phyloP scores from a whole-genome alignment of 2,113 vertebrate genomes.

The Neomonachus schauinslandi region DNA sequence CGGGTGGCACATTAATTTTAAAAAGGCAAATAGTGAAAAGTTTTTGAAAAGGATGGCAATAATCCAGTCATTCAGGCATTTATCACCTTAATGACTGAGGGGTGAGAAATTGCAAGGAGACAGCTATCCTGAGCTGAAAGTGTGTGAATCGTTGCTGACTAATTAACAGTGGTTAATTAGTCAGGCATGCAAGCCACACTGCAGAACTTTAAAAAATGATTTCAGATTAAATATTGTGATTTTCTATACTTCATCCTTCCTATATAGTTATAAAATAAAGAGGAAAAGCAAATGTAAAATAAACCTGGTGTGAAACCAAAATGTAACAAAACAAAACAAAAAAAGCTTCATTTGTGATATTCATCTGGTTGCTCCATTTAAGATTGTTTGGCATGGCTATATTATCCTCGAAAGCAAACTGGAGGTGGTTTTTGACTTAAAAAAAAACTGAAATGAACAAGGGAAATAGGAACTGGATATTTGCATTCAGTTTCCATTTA shows the following conservation, averaged over 20 bases:
- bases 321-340: not conserved
- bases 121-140: not conserved
- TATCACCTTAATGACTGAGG: not conserved
- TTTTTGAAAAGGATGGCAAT: not conserved
- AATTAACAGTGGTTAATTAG: not conserved
- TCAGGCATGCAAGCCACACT: not conserved
- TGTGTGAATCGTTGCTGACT: not conserved
- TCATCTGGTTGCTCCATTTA: not conserved
- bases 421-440: slow-evolving; percentile 45
- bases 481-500: slow-evolving; percentile 43
- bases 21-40: not conserved
- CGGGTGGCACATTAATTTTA: not conserved
- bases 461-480: not conserved
- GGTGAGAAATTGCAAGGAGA: not conserved
- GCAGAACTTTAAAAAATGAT: not conserved
- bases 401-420: not conserved
- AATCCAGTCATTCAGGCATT: not conserved
- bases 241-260: not conserved
- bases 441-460: not conserved
- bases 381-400: not conserved
- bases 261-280: not conserved
- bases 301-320: slow-evolving; percentile 14
- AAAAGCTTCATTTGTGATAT: not conserved
- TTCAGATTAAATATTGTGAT: not conserved
- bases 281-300: not conserved